Evolutionary conservation across 2,113 vertebrate species (phyloP).

Genomic region (Cettia cetti): DNA sequence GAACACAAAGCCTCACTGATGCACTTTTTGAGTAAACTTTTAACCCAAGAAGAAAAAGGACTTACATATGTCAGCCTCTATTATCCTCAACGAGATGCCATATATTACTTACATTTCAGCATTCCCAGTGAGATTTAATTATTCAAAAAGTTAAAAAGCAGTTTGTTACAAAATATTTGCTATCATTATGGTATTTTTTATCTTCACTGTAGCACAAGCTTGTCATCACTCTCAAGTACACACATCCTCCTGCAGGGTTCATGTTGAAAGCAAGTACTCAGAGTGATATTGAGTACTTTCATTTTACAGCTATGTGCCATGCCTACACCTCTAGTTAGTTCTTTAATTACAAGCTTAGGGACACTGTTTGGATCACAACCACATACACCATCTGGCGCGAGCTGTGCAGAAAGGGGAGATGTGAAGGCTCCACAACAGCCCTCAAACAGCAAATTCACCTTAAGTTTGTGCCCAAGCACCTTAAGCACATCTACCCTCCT

Average conservation of each 20-base stretch:
- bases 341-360: neutral
- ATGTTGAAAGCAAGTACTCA: neutral
- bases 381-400: neutral
- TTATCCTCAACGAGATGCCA: neutral
- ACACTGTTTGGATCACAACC: neutral
- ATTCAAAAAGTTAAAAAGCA: neutral
- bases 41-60: neutral
- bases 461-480: neutral
- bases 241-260: neutral
- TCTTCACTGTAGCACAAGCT: neutral
- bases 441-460: neutral
- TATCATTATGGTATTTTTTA: neutral
- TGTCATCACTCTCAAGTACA: neutral
- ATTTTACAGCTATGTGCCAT: neutral
- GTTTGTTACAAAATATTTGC: neutral
- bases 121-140: neutral
- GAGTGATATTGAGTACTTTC: neutral
- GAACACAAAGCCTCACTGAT: neutral
- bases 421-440: neutral
- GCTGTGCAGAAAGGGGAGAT: neutral
- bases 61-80: neutral
- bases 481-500: accelerated
- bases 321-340: neutral
- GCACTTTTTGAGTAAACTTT: neutral
- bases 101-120: neutral